Evolutionary conservation across 2,888 invertebrate genomes (phyloP).

Genomic region (Agrotis exclamationis): DNA sequence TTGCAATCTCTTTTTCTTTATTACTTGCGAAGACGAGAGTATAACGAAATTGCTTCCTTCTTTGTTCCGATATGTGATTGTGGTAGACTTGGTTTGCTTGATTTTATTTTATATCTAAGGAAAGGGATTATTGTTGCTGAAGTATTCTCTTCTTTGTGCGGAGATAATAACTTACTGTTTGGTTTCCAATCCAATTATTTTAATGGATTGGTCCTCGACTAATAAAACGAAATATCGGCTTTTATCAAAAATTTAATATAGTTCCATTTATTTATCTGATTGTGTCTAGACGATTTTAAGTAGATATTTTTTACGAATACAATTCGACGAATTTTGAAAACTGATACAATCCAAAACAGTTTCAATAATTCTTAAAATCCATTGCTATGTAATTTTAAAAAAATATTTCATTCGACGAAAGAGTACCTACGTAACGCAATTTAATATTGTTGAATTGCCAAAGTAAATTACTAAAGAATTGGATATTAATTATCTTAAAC

Average conservation of each 20-base stretch:
- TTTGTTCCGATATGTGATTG: conserved; percentile 40
- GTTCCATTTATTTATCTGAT: not conserved
- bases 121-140: conserved; percentile 4
- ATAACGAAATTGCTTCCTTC: conserved; percentile 35
- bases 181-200: not conserved
- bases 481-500: too few relatives aligned
- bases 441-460: not conserved
- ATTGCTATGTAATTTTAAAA: not conserved
- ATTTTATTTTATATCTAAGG: conserved; percentile 24
- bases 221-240: not conserved
- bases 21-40: conserved; percentile 24
- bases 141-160: conserved; percentile 5
- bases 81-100: not conserved
- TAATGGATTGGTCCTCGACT: not conserved
- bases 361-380: not conserved
- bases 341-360: not conserved
- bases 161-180: not conserved
- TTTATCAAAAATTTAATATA: not conserved
- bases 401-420: not conserved
- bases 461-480: not conserved
- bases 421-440: too few relatives aligned
- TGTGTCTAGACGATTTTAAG: not conserved
- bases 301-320: too few relatives aligned
- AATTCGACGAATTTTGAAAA: too few relatives aligned
- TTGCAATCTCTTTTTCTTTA: conserved; percentile 50